These are phyloP conservation scores for Mya arenaria DNA, from an alignment of 1,140 invertebrate genomes.

Conservation along the genomic window DNA sequence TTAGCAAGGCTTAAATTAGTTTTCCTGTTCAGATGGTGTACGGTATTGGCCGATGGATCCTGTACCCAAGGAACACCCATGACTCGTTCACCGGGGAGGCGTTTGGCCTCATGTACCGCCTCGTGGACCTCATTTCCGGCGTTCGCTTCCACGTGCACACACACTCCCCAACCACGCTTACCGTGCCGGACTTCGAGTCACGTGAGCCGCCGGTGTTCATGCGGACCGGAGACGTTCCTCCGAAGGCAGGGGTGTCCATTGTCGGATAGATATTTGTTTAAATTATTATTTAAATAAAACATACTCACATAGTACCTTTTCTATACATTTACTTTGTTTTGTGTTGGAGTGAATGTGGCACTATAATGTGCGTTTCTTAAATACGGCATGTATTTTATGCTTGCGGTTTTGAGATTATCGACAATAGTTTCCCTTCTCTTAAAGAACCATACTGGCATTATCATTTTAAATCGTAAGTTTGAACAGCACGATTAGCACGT, in stretches of 20 bases:
- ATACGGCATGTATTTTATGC: too few relatives aligned
- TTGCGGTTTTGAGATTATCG: too few relatives aligned
- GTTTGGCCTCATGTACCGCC: conserved; percentile 37
- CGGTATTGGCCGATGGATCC: conserved; percentile 54
- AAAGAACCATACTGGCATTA: too few relatives aligned
- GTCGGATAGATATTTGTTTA: neutral
- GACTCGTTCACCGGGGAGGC: conserved; percentile 57
- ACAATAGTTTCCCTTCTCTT: too few relatives aligned
- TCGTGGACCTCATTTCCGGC: conserved; percentile 28
- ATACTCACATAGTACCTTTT: too few relatives aligned
- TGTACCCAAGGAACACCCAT: conserved; percentile 24
- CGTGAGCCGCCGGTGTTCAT: conserved; percentile 49
- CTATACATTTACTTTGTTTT: too few relatives aligned
- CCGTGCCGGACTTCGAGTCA: conserved; percentile 40
- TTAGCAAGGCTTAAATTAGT: neutral
- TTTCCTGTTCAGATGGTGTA: conserved; percentile 42
- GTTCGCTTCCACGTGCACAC: conserved; percentile 39
- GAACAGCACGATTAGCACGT: too few relatives aligned
- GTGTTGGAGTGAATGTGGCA: too few relatives aligned
- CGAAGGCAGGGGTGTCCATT: neutral
- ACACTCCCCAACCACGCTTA: conserved; percentile 9
- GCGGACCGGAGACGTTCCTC: neutral
- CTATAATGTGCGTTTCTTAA: too few relatives aligned
- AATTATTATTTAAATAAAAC: too few relatives aligned
- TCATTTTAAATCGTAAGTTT: too few relatives aligned